phyloP scores from a whole-genome alignment of 30 jellyfish, hydroid and myxozoan species.

The Aurelia aurita complex sp. Pacific region DNA sequence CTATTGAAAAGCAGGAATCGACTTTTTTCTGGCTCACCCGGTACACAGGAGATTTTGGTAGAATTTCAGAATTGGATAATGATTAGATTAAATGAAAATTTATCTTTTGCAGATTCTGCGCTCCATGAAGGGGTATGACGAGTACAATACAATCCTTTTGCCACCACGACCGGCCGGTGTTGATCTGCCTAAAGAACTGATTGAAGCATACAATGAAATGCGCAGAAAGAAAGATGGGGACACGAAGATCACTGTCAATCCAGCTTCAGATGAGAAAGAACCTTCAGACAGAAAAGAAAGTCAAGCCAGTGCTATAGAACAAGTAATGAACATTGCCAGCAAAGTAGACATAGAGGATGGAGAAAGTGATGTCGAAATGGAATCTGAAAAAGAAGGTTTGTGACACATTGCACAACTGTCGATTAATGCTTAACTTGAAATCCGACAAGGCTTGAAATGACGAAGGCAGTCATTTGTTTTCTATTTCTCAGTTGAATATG shows the following conservation, averaged over 20 bases:
- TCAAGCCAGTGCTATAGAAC: slow-evolving; percentile 30
- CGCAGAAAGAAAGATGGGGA: slow-evolving; percentile 36
- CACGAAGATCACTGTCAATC: slow-evolving; percentile 7
- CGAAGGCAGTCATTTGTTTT: no score
- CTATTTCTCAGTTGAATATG: no score
- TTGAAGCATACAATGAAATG: slow-evolving; percentile 66
- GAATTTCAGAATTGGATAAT: no score
- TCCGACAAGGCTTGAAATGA: no score
- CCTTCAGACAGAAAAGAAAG: slow-evolving; percentile 13
- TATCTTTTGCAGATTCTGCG: slow-evolving; percentile 75
- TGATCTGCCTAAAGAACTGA: slow-evolving; percentile 83
- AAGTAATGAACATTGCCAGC: slow-evolving; percentile 21
- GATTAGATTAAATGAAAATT: no score
- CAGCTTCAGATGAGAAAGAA: slow-evolving; percentile 22
- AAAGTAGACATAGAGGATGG: slow-evolving; percentile 9
- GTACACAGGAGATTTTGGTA: no score
- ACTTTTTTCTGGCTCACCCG: no score
- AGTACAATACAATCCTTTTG: slow-evolving; percentile 74
- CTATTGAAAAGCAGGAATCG: no score
- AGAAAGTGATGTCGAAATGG: slow-evolving; percentile 51
- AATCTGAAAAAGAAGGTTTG: slow-evolving; percentile 41
- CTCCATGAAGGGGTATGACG: slow-evolving; percentile 94
- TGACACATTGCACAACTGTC: no score
- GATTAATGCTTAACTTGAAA: no score
- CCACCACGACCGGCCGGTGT: slow-evolving; percentile 99